Evolutionary conservation across 1,140 invertebrate genomes (phyloP).

Genomic region (Pseudomyrmex cubaensis): DNA sequence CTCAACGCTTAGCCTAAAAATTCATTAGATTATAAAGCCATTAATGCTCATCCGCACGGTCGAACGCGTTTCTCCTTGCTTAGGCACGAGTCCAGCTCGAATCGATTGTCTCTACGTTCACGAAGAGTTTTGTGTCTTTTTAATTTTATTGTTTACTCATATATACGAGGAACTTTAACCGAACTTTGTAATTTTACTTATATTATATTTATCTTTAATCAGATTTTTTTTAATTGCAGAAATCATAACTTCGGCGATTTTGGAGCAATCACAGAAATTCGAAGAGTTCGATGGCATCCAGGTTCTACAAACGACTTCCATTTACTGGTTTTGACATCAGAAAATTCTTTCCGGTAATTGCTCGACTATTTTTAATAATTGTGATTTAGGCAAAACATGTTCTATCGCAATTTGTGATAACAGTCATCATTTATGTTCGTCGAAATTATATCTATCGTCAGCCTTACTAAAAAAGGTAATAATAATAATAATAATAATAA

Average conservation of each 20-base stretch:
- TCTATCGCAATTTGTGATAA: too few relatives aligned
- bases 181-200: neutral
- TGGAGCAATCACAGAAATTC: slow-evolving; percentile 87
- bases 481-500: too few relatives aligned
- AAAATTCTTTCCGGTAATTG: slow-evolving; percentile 91
- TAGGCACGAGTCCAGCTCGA: slow-evolving; percentile 55
- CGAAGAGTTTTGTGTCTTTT: neutral
- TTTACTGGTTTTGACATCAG: slow-evolving; percentile 91
- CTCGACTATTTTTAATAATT: too few relatives aligned
- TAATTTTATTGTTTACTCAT: neutral
- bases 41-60: slow-evolving; percentile 81
- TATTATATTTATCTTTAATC: neutral
- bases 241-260: slow-evolving; percentile 87
- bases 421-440: neutral
- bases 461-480: neutral
- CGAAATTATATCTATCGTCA: neutral
- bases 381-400: too few relatives aligned
- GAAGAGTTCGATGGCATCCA: slow-evolving; percentile 93
- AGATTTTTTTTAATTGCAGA: slow-evolving; percentile 79
- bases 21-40: slow-evolving; percentile 83
- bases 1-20: slow-evolving; percentile 79
- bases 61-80: slow-evolving; percentile 66
- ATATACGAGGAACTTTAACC: neutral
- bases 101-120: slow-evolving; percentile 45
- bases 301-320: slow-evolving; percentile 91